phyloP scores from a whole-genome alignment of 2,888 invertebrate genomes.

The Chloromyia formosa region DNA sequence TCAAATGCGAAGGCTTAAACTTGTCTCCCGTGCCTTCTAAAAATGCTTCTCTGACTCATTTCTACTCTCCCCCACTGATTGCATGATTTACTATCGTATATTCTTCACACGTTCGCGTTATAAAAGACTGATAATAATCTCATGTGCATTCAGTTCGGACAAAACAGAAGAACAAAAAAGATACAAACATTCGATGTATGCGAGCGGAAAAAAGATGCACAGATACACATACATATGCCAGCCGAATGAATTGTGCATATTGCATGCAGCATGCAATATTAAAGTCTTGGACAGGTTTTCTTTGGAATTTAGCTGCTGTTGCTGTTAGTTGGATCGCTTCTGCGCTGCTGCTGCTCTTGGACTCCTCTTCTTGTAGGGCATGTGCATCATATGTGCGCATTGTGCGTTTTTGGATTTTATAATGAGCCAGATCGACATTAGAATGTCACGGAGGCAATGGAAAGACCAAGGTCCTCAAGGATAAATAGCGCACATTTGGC shows the following conservation, averaged over 20 bases:
- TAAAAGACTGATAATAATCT: conserved; percentile 23
- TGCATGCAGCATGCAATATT: conserved; percentile 38
- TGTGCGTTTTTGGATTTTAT: not conserved
- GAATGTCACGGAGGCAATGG: not conserved
- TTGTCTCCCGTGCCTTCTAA: not conserved
- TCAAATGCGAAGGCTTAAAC: too few relatives aligned
- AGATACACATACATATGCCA: not conserved
- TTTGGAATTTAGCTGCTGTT: conserved; percentile 40
- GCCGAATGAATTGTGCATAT: conserved; percentile 14
- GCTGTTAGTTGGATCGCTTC: not conserved
- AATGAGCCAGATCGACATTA: not conserved
- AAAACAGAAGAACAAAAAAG: not conserved
- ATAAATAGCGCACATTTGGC: too few relatives aligned
- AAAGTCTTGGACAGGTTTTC: conserved; percentile 38
- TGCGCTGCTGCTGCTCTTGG: conserved; percentile 3
- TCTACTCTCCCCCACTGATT: conserved; percentile 12
- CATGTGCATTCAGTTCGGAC: not conserved
- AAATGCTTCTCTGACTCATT: conserved; percentile 19
- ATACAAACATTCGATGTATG: not conserved
- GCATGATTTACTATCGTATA: conserved; percentile 35
- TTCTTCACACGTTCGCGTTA: conserved; percentile 38
- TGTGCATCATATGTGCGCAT: conserved; percentile 30
- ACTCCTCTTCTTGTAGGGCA: conserved; percentile 7
- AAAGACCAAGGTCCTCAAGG: not conserved
- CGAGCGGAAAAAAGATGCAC: conserved; percentile 1